Conservation (phyloP, 2,113 vertebrate species). For the Anser cygnoides region DNA sequence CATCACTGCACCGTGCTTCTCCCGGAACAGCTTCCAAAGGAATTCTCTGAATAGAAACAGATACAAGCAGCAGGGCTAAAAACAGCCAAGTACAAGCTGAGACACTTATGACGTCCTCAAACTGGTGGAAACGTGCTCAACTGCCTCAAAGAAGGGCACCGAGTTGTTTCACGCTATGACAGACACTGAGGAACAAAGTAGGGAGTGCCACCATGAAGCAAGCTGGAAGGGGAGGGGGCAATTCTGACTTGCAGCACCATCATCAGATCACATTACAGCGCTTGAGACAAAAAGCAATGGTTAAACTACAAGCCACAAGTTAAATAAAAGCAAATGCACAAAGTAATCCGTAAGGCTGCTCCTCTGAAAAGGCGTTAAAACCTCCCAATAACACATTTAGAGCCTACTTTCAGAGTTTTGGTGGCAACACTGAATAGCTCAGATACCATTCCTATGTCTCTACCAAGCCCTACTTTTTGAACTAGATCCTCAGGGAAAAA, state of each 20-base stretch:
- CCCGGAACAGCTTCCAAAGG: conserved; percentile 63
- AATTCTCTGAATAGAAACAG: conserved; percentile 78
- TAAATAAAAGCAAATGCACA: not conserved
- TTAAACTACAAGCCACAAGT: not conserved
- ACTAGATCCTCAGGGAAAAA: not conserved
- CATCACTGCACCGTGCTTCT: not conserved
- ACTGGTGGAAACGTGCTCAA: not conserved
- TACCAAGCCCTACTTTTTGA: not conserved
- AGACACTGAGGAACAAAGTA: not conserved
- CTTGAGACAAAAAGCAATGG: not conserved
- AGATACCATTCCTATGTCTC: accelerated
- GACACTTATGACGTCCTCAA: conserved; percentile 38
- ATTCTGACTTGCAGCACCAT: not conserved
- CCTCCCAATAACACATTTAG: accelerated
- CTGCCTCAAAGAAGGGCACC: not conserved
- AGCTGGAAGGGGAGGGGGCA: not conserved
- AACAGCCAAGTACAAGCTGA: conserved; percentile 62
- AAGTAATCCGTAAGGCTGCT: not conserved
- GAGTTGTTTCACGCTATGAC: not conserved
- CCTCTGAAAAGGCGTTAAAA: not conserved
- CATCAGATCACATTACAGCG: not conserved
- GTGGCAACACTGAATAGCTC: not conserved
- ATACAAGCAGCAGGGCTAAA: conserved; percentile 73
- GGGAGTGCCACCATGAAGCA: not conserved
- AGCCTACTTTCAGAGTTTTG: not conserved